Base-by-base conservation (phyloP, 2,888 invertebrate species). In the Melanargia galathea region DNA sequence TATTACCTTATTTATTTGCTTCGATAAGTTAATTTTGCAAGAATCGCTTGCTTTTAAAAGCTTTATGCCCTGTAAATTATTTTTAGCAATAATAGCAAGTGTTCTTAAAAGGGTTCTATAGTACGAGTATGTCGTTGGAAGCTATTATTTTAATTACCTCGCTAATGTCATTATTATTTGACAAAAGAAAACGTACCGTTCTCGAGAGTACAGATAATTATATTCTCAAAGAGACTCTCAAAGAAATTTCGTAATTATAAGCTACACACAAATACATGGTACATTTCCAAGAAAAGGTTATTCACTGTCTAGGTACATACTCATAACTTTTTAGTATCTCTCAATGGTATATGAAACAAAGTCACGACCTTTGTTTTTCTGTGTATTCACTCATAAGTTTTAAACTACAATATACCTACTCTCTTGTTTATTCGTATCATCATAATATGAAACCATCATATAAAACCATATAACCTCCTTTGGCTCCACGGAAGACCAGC, bases 101-200 rank as follows among this genome's bases (percentile, higher is more conserved):
- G 30, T 51, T 58, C 67, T 67, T 70, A 66, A 83, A 81, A 69
- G 73, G 73, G 80, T 78, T 82, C 16, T 43, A n/a, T 33, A 38
- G 84, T 81, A 83, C 1, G 24, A 30, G 82, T 84, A 87, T 86
- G 84, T 86, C 83, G 77, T 76, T 79, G 74, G 83, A 83, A 79
- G 82, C 88, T 84, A 90, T 90, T 90, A 90, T 82, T 74, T 86
- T 90, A 90, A 90, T 90, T 87, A 89, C 82, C 75, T 73, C 75
- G 79, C 78, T 83, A 74, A 81, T 78, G 74, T 90, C 86, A 90
- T 90, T 88, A 89, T 79, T 88, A 89, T 79, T 71, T 70, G 70
- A 75, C 76, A 80, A 79, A 84, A 84, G 82, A 85, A 83, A 83
- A 82, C 80, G 78, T 79, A 81, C 64, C 61, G 66, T 64, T 68